Percentiles rank a stretch among this genome's conserved stretches.
phyloP scores from a whole-genome alignment of 2,797 vertebrate genomes.

The Gymnoscopelus braueri region DNA sequence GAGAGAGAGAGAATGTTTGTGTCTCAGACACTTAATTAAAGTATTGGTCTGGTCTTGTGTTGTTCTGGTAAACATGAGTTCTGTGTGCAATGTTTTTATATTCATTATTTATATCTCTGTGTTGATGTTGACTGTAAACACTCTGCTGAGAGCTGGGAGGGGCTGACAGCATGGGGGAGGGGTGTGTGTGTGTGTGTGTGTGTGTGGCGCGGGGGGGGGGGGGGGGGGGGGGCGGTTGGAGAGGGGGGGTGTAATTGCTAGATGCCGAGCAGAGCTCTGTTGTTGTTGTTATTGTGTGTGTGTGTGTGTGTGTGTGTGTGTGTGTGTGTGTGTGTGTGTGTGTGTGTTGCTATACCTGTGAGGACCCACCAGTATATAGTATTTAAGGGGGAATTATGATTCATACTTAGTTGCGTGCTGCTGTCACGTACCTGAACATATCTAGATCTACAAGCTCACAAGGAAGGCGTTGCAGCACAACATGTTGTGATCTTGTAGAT shows the following conservation, averaged over 20 bases:
- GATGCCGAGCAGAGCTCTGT: constrained; percentile 67
- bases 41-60: constrained; percentile 82
- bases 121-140: constrained; percentile 87
- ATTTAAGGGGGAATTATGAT: no score
- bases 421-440: no score
- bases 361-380: no score
- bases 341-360: no score
- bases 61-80: constrained; percentile 79
- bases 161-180: constrained; percentile 51
- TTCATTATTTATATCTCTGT: constrained; percentile 84
- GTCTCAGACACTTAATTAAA: constrained; percentile 87
- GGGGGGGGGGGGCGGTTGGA: constrained; percentile 62
- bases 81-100: constrained; percentile 74
- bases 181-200: neutral
- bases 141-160: constrained; percentile 64
- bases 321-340: no score
- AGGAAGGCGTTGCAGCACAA: no score
- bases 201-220: constrained; percentile 42
- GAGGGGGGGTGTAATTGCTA: constrained; percentile 72
- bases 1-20: constrained; percentile 70
- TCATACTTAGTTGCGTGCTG: no score
- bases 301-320: constrained; percentile 3
- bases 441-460: no score
- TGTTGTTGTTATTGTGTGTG: constrained; percentile 66
- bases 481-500: no score